phyloP scores from a whole-genome alignment of 2,888 invertebrate genomes.

The Nemurella pictetii region DNA sequence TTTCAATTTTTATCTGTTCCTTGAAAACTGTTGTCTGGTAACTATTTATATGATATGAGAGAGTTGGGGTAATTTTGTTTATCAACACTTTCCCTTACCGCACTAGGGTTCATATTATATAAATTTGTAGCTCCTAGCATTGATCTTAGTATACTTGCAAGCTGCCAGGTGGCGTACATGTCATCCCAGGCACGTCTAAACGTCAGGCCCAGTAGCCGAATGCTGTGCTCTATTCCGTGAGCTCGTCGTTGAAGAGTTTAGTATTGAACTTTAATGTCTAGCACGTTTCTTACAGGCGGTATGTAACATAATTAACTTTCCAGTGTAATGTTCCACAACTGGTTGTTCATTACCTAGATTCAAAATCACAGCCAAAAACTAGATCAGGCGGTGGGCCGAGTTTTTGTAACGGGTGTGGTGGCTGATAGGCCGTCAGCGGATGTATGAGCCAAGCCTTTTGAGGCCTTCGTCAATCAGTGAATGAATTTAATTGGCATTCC shows the following conservation, averaged over 20 bases:
- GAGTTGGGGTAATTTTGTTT: no score
- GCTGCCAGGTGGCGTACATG: not conserved
- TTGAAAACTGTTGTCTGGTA: no score
- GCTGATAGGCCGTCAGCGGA: no score
- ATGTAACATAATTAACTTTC: not conserved
- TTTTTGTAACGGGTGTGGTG: not conserved
- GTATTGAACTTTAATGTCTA: slow-evolving; percentile 28
- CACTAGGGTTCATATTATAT: no score
- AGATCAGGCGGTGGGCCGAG: not conserved
- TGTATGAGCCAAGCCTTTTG: not conserved
- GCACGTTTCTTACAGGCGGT: slow-evolving; percentile 37
- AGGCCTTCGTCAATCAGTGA: not conserved
- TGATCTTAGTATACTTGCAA: not conserved
- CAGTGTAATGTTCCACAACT: not conserved
- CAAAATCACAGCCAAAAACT: not conserved
- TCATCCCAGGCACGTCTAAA: not conserved
- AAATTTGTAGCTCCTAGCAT: no score
- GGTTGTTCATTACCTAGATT: not conserved
- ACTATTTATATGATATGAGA: no score
- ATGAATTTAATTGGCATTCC: not conserved
- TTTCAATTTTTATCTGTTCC: no score
- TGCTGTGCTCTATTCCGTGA: not conserved
- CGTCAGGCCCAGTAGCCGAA: not conserved
- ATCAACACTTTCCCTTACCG: no score
- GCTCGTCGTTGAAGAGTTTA: not conserved